Evolutionary conservation across 2,113 vertebrate species (phyloP), one percentile per base, ranked within the genome.

Genomic region (Erythrocercus mccallii): DNA sequence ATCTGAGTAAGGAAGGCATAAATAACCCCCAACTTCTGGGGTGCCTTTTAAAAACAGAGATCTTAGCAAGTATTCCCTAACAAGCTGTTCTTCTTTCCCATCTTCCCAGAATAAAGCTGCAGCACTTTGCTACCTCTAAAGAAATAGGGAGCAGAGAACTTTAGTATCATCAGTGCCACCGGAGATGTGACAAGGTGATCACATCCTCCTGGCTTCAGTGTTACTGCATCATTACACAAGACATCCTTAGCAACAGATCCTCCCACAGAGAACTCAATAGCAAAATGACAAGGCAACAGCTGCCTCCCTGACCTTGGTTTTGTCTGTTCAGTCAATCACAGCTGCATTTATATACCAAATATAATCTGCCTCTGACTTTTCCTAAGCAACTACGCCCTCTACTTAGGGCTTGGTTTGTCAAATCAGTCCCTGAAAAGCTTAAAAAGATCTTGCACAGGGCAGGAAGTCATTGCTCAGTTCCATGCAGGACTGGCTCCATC

Each of bases 1-100:
- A 2, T 11, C 16, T 3, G 5, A 76, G 57, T n/a, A 66, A 61
- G 22, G 2, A 2, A 77, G 12, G 12, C 0, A 0, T 35, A 82
- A 77, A 48, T 33, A 56, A 90, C 48, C 27, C 21, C 44, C 17
- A 12, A 13, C 25, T 80, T 45, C 37, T 42, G 40, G 20, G 8
- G 9, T 45, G 45, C 78, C 71, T 88, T 92, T 72, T 69, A 69
- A 80, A 79, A 87, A 25, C 25, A 61, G n/a, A 51, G 20, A 48
- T 45, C n/a, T 80, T 62, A 14, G 12, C 27, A 73, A 83, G 18
- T 20, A 51, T 33, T 47, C 42, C n/a, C 56, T 30, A 28, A 88
- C 14, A 58, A 77, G 35, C 28, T 83, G 58, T 62, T 93, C 33
- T 45, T 50, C 48, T 73, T 69, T 45, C 35, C 15, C 33, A 57